Base-by-base conservation (phyloP, 2,888 invertebrate species). In the Malacosoma neustria region DNA sequence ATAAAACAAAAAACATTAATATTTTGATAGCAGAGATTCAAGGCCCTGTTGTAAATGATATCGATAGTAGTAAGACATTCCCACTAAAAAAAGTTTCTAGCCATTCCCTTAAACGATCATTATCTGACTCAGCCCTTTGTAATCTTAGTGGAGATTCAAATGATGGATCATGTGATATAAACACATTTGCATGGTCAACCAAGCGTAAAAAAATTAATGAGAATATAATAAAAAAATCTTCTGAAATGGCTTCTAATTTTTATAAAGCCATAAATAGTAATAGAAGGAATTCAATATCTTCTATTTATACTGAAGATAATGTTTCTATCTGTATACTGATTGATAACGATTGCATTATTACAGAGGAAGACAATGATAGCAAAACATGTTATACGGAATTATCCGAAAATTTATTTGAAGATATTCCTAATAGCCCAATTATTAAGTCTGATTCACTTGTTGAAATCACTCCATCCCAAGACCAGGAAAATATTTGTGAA, bases 241-340 rank as follows among this genome's bases (percentile, higher is more conserved):
- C 62, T 22, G 41, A 61, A 12, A 43, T 66, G 11, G 43, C 60
- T 34, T 61, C 69, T 51, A 63, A 65, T 40, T 50, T 67, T 39
- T 65, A 63, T 38, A 70, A 61, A 42, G 58, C 71, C 32, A 56
- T 77, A 41, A 71, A 76, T 44, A 67, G 49, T 49, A 73, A 69
- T 51, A 59, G 85, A 40, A 61, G 85, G 43, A 84, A 84, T 53
- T 85, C 84, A 13, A 62, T 82, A 42, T 75, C 80, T 29, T 62
- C 77, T 30, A 48, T 72, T 32, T 73, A 69, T 49, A 71, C 72
- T 38, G 77, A 73, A 49, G 73, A 75, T 41, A 73, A 73, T 60
- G 67, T 84, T 22, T 75, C 79, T 0, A 72, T 77, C 55, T 84
- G 81, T 50, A 84, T 85, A 45, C 54, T 81, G 32, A 81, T 84